Evolutionary conservation across 2,797 vertebrate genomes (phyloP).

Genomic region (Tokudaia muenninki): DNA sequence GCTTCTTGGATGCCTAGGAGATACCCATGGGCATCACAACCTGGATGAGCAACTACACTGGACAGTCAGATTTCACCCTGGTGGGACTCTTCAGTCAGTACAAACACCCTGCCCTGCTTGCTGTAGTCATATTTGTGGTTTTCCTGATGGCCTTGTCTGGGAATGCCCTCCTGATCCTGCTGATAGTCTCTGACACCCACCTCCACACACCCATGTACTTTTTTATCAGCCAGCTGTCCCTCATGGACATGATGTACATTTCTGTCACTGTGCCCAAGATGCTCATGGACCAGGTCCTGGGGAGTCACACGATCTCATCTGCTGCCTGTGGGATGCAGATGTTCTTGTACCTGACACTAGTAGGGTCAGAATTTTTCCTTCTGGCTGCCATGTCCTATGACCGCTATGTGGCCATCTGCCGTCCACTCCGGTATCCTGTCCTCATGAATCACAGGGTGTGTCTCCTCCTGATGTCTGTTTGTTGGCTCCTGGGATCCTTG

Average conservation of each 20-base stretch:
- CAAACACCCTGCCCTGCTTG: slow-evolving; percentile 4
- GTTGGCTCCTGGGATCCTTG: slow-evolving; percentile 63
- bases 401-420: slow-evolving; percentile 71
- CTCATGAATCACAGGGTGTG: slow-evolving; percentile 52
- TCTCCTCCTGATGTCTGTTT: not conserved
- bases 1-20: not conserved
- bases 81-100: slow-evolving; percentile 66
- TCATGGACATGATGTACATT: slow-evolving; percentile 76
- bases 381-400: slow-evolving; percentile 77
- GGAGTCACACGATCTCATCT: slow-evolving; percentile 53
- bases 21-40: not conserved
- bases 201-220: not conserved
- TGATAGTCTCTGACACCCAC: not conserved
- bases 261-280: slow-evolving; percentile 79
- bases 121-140: slow-evolving; percentile 22
- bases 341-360: slow-evolving; percentile 73
- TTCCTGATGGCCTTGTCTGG: slow-evolving; percentile 65
- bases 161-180: slow-evolving; percentile 59
- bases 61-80: slow-evolving; percentile 18
- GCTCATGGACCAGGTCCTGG: slow-evolving; percentile 43
- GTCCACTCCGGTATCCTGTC: slow-evolving; percentile 64
- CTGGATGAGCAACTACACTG: not conserved
- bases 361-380: slow-evolving; percentile 69
- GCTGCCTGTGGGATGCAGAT: slow-evolving; percentile 69
- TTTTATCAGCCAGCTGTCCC: slow-evolving; percentile 56